These are phyloP conservation scores for Halocynthia aurantium DNA, from an alignment of 23 tunicate species.

Conservation along the genomic window DNA sequence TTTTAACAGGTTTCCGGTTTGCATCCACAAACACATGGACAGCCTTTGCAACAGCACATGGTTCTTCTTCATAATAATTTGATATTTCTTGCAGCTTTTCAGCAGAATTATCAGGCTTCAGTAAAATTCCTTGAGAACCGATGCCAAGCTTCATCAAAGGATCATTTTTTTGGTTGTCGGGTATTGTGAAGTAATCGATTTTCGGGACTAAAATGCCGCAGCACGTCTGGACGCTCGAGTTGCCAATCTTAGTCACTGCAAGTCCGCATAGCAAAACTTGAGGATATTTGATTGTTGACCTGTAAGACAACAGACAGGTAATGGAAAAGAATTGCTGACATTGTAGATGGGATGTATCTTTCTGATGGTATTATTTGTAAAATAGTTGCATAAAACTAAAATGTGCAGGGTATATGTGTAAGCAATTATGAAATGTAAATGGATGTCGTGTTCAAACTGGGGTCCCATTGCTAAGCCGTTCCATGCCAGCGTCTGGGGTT, in stretches of 20 bases:
- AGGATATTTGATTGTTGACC: constrained; percentile 23
- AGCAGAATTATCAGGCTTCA: background rate
- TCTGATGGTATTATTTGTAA: too few relatives aligned
- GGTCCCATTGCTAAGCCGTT: too few relatives aligned
- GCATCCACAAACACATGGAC: constrained; percentile 57
- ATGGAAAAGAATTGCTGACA: background rate
- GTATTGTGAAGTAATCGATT: background rate
- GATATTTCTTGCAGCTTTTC: constrained; percentile 1
- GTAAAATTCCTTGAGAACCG: constrained; percentile 23
- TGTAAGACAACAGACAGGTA: background rate
- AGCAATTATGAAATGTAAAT: too few relatives aligned
- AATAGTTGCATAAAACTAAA: too few relatives aligned
- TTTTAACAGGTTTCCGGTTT: constrained; percentile 10
- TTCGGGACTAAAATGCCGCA: constrained; percentile 40
- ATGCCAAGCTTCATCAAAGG: constrained; percentile 25
- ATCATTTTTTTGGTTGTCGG: background rate
- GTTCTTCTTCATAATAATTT: constrained; percentile 10
- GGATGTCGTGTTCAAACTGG: too few relatives aligned
- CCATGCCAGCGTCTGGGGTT: too few relatives aligned
- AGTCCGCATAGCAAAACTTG: constrained; percentile 41
- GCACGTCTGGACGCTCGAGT: constrained; percentile 37
- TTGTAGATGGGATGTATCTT: background rate
- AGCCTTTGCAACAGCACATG: constrained; percentile 13
- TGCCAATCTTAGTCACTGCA: constrained; percentile 30
- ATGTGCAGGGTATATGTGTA: too few relatives aligned